These are phyloP conservation scores for Anastrepha ludens DNA, from an alignment of 1,140 invertebrate species.

Conservation along the genomic window DNA sequence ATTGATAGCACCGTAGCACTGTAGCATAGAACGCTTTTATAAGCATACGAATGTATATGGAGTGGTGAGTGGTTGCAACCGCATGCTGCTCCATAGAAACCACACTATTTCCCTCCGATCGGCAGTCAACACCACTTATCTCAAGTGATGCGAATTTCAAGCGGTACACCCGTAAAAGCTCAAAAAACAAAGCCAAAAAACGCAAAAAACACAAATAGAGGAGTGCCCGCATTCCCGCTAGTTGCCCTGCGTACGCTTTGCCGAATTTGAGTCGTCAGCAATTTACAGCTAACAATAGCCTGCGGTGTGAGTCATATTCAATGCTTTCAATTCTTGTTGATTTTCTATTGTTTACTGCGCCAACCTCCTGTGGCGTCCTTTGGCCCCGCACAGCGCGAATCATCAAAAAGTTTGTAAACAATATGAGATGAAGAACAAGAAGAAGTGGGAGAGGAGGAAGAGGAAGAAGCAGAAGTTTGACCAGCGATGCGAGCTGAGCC, in stretches of 20 bases:
- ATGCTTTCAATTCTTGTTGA: background rate
- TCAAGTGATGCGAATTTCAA: background rate
- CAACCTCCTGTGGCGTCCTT: background rate
- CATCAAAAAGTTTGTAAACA: slow-evolving; percentile 23
- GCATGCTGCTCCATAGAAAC: background rate
- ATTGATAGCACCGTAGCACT: background rate
- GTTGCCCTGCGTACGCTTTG: background rate
- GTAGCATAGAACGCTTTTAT: too few relatives aligned
- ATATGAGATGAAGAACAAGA: background rate
- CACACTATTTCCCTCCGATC: background rate
- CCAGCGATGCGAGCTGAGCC: background rate
- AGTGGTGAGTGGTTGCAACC: background rate
- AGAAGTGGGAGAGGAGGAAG: too few relatives aligned
- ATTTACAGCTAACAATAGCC: slow-evolving; percentile 28
- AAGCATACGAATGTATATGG: too few relatives aligned
- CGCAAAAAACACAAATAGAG: background rate
- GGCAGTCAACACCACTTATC: slow-evolving; percentile 12
- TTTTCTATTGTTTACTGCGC: background rate
- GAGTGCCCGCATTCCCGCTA: background rate
- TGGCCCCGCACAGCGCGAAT: background rate
- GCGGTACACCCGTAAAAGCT: background rate
- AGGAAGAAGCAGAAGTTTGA: background rate
- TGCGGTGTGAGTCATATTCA: slow-evolving; percentile 25
- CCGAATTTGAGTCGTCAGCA: slow-evolving; percentile 37
- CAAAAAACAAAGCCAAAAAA: background rate